Evolutionary conservation across 2,888 invertebrate genomes (phyloP), one percentile per base, ranked within the genome.

Genomic region (Mesorhabditis belari): DNA sequence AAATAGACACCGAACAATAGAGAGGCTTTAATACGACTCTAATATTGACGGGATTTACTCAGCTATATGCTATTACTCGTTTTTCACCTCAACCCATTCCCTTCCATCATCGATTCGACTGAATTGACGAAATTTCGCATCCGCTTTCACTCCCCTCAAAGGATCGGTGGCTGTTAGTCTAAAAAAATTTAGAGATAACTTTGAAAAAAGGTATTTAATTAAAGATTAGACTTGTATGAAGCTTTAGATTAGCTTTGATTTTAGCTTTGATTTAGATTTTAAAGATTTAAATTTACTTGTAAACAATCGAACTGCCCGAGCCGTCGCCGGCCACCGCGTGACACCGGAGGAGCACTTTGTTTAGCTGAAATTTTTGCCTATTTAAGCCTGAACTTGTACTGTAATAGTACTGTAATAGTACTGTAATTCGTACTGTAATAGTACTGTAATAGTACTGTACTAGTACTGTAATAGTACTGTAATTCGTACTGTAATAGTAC

Each of bases 51-150:
- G n/a, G n/a, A n/a, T n/a, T n/a, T n/a, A n/a, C n/a, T n/a, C n/a
- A n/a, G n/a, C n/a, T n/a, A n/a, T n/a, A n/a, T n/a, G n/a, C n/a
- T n/a, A n/a, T n/a, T n/a, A n/a, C n/a, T n/a, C n/a, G n/a, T n/a
- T n/a, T n/a, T n/a, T 63, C 65, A 80, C 63, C 64, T 73, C 62
- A 9, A 64, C 66, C 75, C 74, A 69, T 56, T 71, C 69, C 27
- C 68, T 44, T 24, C 71, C 63, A 52, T 63, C 64, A 52, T 75
- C 67, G 57, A 71, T 63, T 58, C 63, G 68, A 56, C 65, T 70
- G 65, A 80, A 80, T 50, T 73, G 77, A 0, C 80, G 76, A 61
- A 80, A 80, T 29, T 75, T 75, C 17, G 64, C 61, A 49, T 70
- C 67, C 3, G 66, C 68, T n/a, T 69, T 73, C 5, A 56, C 58